A percentile compares a stretch with the other conserved stretches of the same genome.
These are phyloP conservation scores for Burhinus bistriatus DNA, from an alignment of 2,113 vertebrate species.

Conservation along the genomic window DNA sequence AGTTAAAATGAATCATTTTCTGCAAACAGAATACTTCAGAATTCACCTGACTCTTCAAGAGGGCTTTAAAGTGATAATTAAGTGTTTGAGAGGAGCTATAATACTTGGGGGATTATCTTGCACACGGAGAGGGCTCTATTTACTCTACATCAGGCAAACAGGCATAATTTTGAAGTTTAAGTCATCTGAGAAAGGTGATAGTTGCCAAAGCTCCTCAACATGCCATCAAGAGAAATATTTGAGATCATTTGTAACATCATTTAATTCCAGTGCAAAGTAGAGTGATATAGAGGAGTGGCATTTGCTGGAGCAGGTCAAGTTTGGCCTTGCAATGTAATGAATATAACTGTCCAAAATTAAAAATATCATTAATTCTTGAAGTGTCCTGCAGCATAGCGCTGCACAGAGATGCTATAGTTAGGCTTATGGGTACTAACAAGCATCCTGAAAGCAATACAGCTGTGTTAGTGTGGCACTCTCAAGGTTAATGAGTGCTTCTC, in stretches of 20 bases:
- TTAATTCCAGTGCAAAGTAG: neutral
- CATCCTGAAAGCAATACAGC: neutral
- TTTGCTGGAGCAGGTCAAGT: neutral
- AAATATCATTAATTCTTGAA: neutral
- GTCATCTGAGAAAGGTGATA: neutral
- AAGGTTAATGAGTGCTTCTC: neutral
- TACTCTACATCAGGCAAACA: neutral
- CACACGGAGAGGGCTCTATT: neutral
- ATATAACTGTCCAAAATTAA: neutral
- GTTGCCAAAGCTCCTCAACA: neutral
- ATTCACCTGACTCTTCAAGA: slow-evolving; percentile 34
- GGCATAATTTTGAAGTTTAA: neutral
- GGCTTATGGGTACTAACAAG: accelerated
- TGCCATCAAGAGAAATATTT: neutral
- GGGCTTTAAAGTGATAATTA: slow-evolving; percentile 33
- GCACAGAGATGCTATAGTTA: neutral
- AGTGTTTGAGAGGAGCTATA: slow-evolving; percentile 8
- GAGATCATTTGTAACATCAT: neutral
- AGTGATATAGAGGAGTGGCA: neutral
- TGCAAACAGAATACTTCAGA: slow-evolving; percentile 37
- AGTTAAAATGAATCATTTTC: slow-evolving; percentile 13
- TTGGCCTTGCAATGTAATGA: neutral
- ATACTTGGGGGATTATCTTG: neutral
- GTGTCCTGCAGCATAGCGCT: neutral
- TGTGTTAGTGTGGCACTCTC: neutral